Base-by-base conservation (phyloP, 2,113 vertebrate species). In the Bettongia penicillata region DNA sequence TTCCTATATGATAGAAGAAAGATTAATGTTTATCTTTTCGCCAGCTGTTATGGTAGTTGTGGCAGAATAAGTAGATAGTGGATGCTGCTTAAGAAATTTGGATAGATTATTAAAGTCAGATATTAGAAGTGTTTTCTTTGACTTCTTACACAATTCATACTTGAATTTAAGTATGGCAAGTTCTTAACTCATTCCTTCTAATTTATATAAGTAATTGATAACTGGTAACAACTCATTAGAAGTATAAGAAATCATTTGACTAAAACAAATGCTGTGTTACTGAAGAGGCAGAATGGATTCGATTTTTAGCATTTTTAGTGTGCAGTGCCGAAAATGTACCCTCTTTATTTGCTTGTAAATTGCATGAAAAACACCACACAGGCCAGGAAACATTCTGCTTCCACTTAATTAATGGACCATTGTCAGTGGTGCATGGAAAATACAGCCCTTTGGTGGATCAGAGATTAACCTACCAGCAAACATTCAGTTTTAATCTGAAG, bases 201-300 rank as follows among this genome's bases (percentile, higher is more conserved):
- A 96, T 98, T 97, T 97, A 96, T 97, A 25, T 97, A 77, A 97
- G 93, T 96, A 95, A 96, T 97, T 97, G 98, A 95, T 96, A 97
- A 95, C 96, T 92, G 96, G 95, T 95, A 97, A 97, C 94, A 97
- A 94, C 95, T 98, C 96, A n/a, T 98, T 97, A 97, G 96, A 31
- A 97, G 91, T 31, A 51, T 94, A 90, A 23, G 91, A 92, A 92
- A 84, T 55, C 51, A 0, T 68, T 96, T 96, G 61, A 89, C 19
- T 92, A 93, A 25, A 93, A 16, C 47, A n/a, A 95, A 97, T 5
- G 93, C 94, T 93, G 93, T 95, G 68, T 55, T 89, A n/a, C 93
- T 1, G 95, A 94, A 95, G 94, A 96, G 93, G 90, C 49, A 25
- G 7, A 19, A 50, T 5, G 11, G 23, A 61, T 94, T 92, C n/a